Percentiles rank a stretch among this genome's conserved stretches.
phyloP scores from a whole-genome alignment of 92 coral and sea anemone species.

The Nematostella vectensis region DNA sequence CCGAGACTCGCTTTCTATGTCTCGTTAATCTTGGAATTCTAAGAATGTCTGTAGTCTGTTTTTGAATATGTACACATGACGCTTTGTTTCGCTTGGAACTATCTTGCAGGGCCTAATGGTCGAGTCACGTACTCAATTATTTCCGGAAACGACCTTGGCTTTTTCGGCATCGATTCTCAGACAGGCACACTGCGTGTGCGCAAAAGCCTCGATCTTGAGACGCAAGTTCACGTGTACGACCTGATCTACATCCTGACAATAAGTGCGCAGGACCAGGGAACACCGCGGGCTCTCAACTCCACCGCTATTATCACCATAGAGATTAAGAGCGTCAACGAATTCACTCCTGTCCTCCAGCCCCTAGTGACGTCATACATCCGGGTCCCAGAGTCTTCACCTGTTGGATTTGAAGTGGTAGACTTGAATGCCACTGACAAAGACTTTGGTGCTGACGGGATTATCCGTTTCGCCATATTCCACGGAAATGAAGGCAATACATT shows the following conservation, averaged over 20 bases:
- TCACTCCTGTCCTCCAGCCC: constrained; percentile 50
- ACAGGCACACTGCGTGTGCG: constrained; percentile 52
- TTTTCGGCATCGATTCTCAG: constrained; percentile 40
- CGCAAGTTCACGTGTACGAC: constrained; percentile 61
- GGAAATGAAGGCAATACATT: constrained; percentile 54
- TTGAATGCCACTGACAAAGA: constrained; percentile 69
- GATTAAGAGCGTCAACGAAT: constrained; percentile 71
- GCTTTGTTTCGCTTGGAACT: too few species aligned
- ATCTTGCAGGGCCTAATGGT: constrained; percentile 44
- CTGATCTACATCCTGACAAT: constrained; percentile 56
- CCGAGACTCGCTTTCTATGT: too few species aligned
- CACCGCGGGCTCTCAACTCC: constrained; percentile 47
- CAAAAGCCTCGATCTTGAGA: constrained; percentile 67
- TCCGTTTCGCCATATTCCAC: constrained; percentile 34
- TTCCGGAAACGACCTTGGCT: constrained; percentile 57
- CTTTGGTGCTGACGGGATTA: constrained; percentile 64
- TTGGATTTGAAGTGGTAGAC: constrained; percentile 24
- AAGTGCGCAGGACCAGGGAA: constrained; percentile 56
- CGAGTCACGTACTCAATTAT: constrained; percentile 41
- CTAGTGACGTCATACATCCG: constrained; percentile 26
- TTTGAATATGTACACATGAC: too few species aligned
- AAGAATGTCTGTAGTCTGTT: too few species aligned
- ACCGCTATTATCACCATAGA: constrained; percentile 52
- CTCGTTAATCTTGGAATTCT: too few species aligned
- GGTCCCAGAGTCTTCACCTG: constrained; percentile 22